phyloP scores from a whole-genome alignment of 1,140 invertebrate genomes.

The Sminthurides bifidus region DNA sequence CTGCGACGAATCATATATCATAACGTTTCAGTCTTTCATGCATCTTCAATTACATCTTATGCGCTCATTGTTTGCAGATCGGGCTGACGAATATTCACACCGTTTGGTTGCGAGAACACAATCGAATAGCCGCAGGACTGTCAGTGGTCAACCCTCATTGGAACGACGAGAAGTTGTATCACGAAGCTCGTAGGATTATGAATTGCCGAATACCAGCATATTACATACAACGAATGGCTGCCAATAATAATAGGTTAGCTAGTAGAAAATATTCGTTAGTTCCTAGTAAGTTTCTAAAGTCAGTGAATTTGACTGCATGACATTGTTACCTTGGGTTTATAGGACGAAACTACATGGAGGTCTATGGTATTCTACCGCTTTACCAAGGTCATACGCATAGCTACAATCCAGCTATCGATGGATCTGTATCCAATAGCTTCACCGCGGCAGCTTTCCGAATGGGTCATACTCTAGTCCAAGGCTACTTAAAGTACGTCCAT shows the following conservation, averaged over 20 bases:
- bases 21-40: neutral
- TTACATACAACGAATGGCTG: constrained; percentile 55
- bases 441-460: constrained; percentile 75
- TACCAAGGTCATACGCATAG: constrained; percentile 57
- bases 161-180: constrained; percentile 43
- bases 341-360: constrained; percentile 23
- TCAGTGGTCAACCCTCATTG: constrained; percentile 38
- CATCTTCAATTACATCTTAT: neutral
- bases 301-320: neutral
- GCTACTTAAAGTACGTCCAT: constrained; percentile 55
- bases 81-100: constrained; percentile 46
- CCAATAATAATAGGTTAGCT: constrained; percentile 46
- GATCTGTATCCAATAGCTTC: constrained; percentile 69
- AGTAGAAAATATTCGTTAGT: neutral
- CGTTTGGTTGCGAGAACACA: constrained; percentile 43
- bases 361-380: constrained; percentile 28
- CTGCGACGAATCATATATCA: no score
- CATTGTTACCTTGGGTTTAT: neutral
- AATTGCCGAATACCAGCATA: constrained; percentile 47
- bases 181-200: constrained; percentile 42
- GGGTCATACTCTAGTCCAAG: constrained; percentile 72
- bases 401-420: constrained; percentile 67
- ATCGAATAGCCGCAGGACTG: constrained; percentile 40
- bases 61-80: constrained; percentile 27
- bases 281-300: neutral